A percentile compares a stretch with the other conserved stretches of the same genome.
Conservation (phyloP, 2,888 invertebrate genomes). For the Ormyrus rosae region DNA sequence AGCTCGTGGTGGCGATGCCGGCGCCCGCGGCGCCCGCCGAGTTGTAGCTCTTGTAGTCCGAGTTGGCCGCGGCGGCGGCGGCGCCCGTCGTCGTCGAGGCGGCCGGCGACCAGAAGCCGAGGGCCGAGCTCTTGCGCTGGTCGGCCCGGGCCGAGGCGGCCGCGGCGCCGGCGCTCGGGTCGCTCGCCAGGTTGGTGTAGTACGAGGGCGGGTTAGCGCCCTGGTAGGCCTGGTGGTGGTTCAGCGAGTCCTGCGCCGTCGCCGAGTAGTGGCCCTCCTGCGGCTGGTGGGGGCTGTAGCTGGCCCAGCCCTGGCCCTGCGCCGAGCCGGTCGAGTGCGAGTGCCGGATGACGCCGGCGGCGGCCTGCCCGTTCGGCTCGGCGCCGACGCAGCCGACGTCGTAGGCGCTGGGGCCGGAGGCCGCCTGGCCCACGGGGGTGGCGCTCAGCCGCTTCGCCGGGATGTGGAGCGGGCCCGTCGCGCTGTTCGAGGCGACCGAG, state of each 20-base stretch:
- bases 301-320: constrained; percentile 79
- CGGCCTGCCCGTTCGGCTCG: constrained; percentile 78
- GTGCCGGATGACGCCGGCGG: constrained; percentile 86
- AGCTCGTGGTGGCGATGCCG: constrained; percentile 77
- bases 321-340: constrained; percentile 75
- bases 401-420: constrained; percentile 75
- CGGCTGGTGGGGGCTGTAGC: constrained; percentile 80
- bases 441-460: constrained; percentile 87
- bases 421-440: constrained; percentile 67
- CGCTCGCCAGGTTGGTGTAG: constrained; percentile 82
- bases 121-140: constrained; percentile 77
- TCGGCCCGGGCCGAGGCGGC: constrained; percentile 75
- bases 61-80: constrained; percentile 77
- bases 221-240: constrained; percentile 82
- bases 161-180: constrained; percentile 43
- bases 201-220: constrained; percentile 81
- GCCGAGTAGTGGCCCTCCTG: constrained; percentile 73
- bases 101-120: constrained; percentile 85
- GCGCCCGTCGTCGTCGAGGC: constrained; percentile 75
- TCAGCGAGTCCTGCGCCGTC: constrained; percentile 77
- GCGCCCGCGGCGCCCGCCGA: constrained; percentile 81
- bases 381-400: constrained; percentile 71
- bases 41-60: constrained; percentile 78
- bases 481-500: constrained; percentile 81
- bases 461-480: constrained; percentile 90